phyloP scores from a whole-genome alignment of 2,797 vertebrate species.

The Paramormyrops hopkinsi region DNA sequence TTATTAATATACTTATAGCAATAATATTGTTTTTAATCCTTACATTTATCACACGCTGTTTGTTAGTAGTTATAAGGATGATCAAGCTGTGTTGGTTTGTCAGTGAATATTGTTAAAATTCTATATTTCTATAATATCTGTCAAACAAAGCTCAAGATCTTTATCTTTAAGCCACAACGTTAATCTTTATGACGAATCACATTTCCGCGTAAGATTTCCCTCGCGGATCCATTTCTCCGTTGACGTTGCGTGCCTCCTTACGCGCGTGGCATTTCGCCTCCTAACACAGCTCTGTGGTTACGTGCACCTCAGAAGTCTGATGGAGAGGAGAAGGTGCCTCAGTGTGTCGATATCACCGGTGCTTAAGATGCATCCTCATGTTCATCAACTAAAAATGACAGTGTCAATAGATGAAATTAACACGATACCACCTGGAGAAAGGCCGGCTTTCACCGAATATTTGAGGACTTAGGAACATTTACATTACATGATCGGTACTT shows the following conservation, averaged over 20 bases:
- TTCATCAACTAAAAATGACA: neutral
- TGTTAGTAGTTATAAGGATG: too few relatives aligned
- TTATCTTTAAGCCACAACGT: neutral
- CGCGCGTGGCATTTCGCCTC: neutral
- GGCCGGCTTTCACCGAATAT: neutral
- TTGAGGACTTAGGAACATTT: neutral
- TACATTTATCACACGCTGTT: neutral
- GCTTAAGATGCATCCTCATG: neutral
- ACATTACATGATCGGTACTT: neutral
- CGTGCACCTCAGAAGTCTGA: neutral
- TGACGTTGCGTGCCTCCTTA: neutral
- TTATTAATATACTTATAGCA: constrained; percentile 44
- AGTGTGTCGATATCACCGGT: neutral
- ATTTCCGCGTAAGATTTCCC: neutral
- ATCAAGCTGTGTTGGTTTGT: neutral
- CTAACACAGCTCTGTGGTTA: neutral
- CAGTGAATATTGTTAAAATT: neutral
- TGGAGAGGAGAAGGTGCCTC: neutral
- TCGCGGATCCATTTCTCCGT: neutral
- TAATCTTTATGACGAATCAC: neutral
- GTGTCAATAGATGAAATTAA: neutral
- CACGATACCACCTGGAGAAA: neutral
- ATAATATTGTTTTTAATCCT: constrained; percentile 8
- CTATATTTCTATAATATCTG: neutral
- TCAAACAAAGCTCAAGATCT: neutral